Evolutionary conservation across 2,797 vertebrate species (phyloP), one percentile per base, ranked within the genome.

Genomic region (Oophaga sylvatica): DNA sequence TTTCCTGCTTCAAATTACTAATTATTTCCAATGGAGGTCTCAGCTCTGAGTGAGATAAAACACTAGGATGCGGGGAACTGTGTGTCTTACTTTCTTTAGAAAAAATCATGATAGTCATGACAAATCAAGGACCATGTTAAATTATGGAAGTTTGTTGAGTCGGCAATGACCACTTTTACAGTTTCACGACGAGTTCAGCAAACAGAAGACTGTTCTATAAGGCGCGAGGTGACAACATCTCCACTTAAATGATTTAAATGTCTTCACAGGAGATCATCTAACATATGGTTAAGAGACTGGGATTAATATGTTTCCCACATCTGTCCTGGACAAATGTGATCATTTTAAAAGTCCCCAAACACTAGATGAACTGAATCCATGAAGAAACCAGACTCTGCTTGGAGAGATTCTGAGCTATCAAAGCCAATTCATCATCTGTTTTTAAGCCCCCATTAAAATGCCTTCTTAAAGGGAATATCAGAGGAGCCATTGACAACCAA

Each of bases 341-440:
- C 84, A 83, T 26, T 86, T 89, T 83, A 86, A 86, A 86, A 82
- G 80, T 83, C 84, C 79, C 84, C n/a, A 82, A 86, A 79, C 67
- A 48, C 84, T 80, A 56, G 73, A 86, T 86, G 88, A 89, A 89
- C 77, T 13, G 71, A 86, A 81, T 86, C 84, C 81, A 86, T 29
- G 57, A 60, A 41, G 67, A 82, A 89, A 89, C 76, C 75, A 56
- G 60, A 89, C 83, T 78, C 79, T 83, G 71, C 83, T 71, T 89
- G 84, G 88, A 89, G 41, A 89, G 84, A 88, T 57, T 86, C 76
- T 68, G 59, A 83, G 80, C 62, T 19, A 85, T 89, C 83, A 85
- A 81, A 82, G 87, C 87, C 87, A 89, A 85, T 89, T 81, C 87
- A 85, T 89, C 68, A 89, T 89, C 41, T 82, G 62, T 80, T 89